Conservation (phyloP, 2,888 invertebrate species). For the Cremastinae sp. region DNA sequence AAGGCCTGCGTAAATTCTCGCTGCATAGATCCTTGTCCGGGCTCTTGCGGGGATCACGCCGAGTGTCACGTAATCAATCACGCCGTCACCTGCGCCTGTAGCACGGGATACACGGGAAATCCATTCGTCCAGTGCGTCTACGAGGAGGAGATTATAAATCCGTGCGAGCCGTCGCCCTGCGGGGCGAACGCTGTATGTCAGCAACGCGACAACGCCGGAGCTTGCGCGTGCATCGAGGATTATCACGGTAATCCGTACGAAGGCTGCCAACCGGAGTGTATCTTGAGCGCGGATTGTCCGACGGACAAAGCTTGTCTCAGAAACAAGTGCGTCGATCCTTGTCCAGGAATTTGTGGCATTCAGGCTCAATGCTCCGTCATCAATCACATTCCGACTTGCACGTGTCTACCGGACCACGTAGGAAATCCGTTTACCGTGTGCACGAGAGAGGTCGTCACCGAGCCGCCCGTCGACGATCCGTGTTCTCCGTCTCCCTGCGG, state of each 20-base stretch:
- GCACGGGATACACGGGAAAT: constrained; percentile 89
- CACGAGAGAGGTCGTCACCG: constrained; percentile 60
- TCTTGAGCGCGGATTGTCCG: constrained; percentile 91
- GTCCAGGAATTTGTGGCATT: constrained; percentile 91
- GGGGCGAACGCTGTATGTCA: constrained; percentile 91
- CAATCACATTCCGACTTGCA: constrained; percentile 93
- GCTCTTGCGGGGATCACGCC: constrained; percentile 90
- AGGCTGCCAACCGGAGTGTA: constrained; percentile 93
- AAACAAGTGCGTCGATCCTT: constrained; percentile 93
- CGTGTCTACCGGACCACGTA: constrained; percentile 86
- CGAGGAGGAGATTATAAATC: constrained; percentile 84
- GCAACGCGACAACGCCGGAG: constrained; percentile 89
- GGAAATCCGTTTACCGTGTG: constrained; percentile 88
- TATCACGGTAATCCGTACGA: constrained; percentile 93
- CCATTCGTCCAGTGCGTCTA: constrained; percentile 89
- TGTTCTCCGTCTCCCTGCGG: constrained; percentile 92
- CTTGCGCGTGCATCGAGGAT: constrained; percentile 90
- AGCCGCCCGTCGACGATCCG: constrained; percentile 80
- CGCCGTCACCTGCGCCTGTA: constrained; percentile 91
- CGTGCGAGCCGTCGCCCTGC: constrained; percentile 93
- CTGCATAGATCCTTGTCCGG: constrained; percentile 91
- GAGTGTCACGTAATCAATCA: constrained; percentile 91
- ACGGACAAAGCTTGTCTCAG: constrained; percentile 91
- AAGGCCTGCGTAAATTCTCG: constrained; percentile 91
- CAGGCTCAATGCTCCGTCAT: constrained; percentile 92